Conservation (phyloP, 2,888 invertebrate species). For the Chamaedrilus cognettii region DNA sequence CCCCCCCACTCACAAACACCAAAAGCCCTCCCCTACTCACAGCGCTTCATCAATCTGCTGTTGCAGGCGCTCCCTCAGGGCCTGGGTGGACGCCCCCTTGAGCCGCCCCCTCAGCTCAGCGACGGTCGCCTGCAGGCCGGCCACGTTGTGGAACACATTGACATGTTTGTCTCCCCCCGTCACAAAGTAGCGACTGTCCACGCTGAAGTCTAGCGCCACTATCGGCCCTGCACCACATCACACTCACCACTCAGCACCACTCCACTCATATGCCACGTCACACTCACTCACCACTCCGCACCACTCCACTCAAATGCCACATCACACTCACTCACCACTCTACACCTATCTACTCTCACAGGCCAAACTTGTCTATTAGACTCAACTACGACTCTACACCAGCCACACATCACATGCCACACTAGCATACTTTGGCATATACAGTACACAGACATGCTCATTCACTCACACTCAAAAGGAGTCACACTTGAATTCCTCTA, state of each 20-base stretch:
- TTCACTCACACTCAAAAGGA: no score
- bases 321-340: not conserved
- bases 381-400: no score
- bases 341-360: no score
- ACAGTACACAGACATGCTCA: no score
- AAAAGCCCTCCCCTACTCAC: conserved; percentile 8
- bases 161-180: conserved; percentile 77
- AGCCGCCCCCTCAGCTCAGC: conserved; percentile 54
- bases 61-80: conserved; percentile 76
- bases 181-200: conserved; percentile 73
- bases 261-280: not conserved
- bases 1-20: no score
- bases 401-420: no score
- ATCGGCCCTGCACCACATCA: conserved; percentile 73
- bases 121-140: conserved; percentile 66
- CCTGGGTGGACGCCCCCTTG: conserved; percentile 62
- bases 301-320: not conserved
- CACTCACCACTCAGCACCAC: not conserved
- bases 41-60: conserved; percentile 64
- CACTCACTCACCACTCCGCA: no score
- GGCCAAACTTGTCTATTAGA: no score
- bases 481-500: no score
- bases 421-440: no score
- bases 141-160: conserved; percentile 75
- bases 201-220: conserved; percentile 73